Conservation (phyloP, 2,888 invertebrate species). For the Chloroclysta siterata region DNA sequence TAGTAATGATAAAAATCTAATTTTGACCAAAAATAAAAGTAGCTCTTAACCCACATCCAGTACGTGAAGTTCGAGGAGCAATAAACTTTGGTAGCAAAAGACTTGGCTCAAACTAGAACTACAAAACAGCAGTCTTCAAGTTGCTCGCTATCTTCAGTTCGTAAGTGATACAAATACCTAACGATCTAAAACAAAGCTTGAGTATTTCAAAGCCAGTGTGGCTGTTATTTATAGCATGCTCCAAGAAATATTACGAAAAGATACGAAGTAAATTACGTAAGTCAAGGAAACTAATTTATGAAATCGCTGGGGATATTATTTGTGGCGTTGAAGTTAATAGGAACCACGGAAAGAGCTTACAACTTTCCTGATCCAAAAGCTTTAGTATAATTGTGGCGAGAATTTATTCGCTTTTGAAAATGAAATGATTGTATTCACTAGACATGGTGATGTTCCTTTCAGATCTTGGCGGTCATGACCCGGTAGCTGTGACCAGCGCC, state of each 20-base stretch:
- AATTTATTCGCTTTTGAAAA: neutral
- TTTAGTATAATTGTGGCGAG: neutral
- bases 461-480: no score
- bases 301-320: constrained; percentile 43
- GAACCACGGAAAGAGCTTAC: neutral
- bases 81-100: constrained; percentile 2
- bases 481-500: no score
- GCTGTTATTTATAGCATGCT: constrained; percentile 38
- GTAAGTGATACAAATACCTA: constrained; percentile 28
- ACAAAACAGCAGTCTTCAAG: constrained; percentile 4
- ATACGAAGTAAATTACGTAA: constrained; percentile 49
- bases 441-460: no score
- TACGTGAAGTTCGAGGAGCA: neutral
- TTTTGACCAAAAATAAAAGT: neutral
- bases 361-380: neutral
- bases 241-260: constrained; percentile 38
- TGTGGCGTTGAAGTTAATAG: neutral
- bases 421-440: no score
- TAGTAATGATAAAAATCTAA: neutral
- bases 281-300: constrained; percentile 52
- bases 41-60: neutral
- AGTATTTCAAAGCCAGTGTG: constrained; percentile 34
- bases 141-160: constrained; percentile 1
- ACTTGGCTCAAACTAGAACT: neutral
- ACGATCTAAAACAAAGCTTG: constrained; percentile 32